Conservation (phyloP, 1,140 invertebrate genomes). For the Nymphalis io region DNA sequence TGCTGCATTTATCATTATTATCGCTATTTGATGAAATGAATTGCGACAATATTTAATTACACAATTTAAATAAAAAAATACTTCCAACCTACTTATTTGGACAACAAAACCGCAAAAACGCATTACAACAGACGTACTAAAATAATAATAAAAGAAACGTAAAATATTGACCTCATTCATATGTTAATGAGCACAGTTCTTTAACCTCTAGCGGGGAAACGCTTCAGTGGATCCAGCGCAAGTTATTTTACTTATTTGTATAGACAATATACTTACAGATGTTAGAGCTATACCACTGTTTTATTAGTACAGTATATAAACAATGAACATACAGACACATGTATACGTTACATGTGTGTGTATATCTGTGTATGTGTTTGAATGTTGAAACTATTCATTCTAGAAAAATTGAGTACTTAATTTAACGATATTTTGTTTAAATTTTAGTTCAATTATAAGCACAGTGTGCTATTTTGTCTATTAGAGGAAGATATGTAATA, state of each 20-base stretch:
- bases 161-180: conserved; percentile 48
- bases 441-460: neutral
- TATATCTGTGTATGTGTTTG: neutral
- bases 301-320: too few relatives aligned
- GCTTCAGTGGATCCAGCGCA: conserved; percentile 44
- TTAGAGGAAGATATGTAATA: neutral
- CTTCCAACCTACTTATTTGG: neutral
- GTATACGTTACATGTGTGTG: neutral
- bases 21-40: neutral
- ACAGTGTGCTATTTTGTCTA: neutral
- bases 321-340: too few relatives aligned
- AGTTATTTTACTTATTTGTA: conserved; percentile 15
- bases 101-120: neutral
- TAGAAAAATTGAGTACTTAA: too few relatives aligned
- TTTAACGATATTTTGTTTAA: too few relatives aligned
- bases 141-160: conserved; percentile 29
- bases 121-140: conserved; percentile 2
- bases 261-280: neutral
- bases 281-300: too few relatives aligned
- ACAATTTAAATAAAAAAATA: neutral
- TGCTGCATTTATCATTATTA: neutral
- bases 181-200: conserved; percentile 52
- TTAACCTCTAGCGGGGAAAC: conserved; percentile 52
- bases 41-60: neutral
- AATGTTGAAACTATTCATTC: too few relatives aligned